Base-by-base conservation (phyloP, 1,140 invertebrate species). In the Zaprionus gabonicus region DNA sequence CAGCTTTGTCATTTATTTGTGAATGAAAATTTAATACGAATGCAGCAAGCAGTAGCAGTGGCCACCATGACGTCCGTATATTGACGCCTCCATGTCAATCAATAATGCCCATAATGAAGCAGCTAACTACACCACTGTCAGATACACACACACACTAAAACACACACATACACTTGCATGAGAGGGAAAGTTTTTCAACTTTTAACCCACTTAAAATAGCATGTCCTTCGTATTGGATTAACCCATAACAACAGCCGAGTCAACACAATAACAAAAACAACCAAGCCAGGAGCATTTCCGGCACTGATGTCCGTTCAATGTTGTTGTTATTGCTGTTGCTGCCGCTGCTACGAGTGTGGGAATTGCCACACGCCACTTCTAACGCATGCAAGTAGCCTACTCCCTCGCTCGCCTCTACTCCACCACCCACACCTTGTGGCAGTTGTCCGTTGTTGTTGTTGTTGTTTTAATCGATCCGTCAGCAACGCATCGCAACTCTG, bases 131-230 rank as follows among this genome's bases (percentile, higher is more conserved):
- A 57, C 56, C 65, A 81, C 65, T 66, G 62, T 85, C 38, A 27
- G 31, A 23, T 12, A 25, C 27, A 13, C 71, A 31, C 20, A 20
- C 17, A 13, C 17, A 15, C 13, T n/a, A n/a, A 13, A 12, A 51
- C 28, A 46, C 38, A 64, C n/a, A 25, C n/a, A 49, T 5, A n/a
- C 28, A 28, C 6, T 20, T 38, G 15, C 31, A 13, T 60, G 55
- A 68, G 20, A 83, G 73, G 23, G 76, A 87, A 86, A 85, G 67
- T 81, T 90, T 84, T 80, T 81, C 86, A 90, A 90, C 86, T 90
- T 88, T 90, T 88, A 88, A 90, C 85, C 85, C 85, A 88, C 85
- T 88, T 88, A 88, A 88, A 88, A 88, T 88, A 88, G 85, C 86
- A 82, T 90, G 85, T 88, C 85, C 85, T 88, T 88, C 85, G 65